These are phyloP conservation scores for Carassius auratus DNA, from an alignment of 2,113 vertebrate species.

Conservation along the genomic window DNA sequence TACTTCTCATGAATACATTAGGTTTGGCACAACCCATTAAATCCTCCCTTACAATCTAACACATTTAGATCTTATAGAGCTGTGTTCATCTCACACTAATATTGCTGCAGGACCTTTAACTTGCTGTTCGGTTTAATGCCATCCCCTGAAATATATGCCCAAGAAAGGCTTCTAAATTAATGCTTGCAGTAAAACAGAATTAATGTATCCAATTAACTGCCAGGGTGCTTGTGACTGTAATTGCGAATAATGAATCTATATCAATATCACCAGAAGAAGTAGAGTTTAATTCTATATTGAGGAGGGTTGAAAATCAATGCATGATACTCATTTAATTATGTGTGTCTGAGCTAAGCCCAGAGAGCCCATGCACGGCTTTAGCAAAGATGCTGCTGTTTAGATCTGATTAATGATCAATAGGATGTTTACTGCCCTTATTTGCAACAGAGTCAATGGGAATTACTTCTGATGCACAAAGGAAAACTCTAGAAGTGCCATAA, in stretches of 20 bases:
- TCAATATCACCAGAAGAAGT: constrained; percentile 54
- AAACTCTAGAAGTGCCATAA: constrained; percentile 24
- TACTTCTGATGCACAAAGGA: constrained; percentile 43
- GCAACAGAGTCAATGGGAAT: constrained; percentile 32
- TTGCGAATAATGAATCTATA: constrained; percentile 64
- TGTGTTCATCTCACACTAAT: not conserved
- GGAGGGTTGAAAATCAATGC: constrained; percentile 64
- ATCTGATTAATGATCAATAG: constrained; percentile 69
- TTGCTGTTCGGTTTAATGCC: not conserved
- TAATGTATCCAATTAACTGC: constrained; percentile 57
- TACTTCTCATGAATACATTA: not conserved
- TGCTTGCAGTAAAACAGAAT: constrained; percentile 46
- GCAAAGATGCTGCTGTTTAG: constrained; percentile 61
- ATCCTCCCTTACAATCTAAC: not conserved
- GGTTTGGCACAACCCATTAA: not conserved
- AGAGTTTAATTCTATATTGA: constrained; percentile 54
- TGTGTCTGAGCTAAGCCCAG: constrained; percentile 60
- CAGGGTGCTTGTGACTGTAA: constrained; percentile 54
- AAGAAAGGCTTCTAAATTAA: constrained; percentile 52
- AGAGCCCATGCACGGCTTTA: constrained; percentile 64
- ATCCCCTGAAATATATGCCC: constrained; percentile 46
- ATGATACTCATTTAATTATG: constrained; percentile 72
- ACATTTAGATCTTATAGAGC: not conserved
- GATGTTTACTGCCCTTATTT: constrained; percentile 62
- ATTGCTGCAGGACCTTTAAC: constrained; percentile 20